Evolutionary conservation across 2,113 vertebrate species (phyloP).

Genomic region (Charadrius vociferus): DNA sequence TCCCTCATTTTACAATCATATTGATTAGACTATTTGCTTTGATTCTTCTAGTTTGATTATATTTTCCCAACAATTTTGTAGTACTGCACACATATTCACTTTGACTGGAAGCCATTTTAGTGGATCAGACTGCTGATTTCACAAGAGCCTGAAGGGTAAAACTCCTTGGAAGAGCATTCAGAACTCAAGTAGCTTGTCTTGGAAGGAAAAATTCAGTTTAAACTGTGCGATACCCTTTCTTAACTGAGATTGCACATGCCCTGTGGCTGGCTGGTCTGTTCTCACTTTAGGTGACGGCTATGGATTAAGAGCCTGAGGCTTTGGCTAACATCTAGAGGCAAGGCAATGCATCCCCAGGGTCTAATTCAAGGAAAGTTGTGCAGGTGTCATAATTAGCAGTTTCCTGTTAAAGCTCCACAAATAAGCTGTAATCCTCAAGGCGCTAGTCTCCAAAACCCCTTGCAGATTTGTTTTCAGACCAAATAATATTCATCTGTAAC

Average conservation of each 20-base stretch:
- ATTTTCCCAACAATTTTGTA: neutral
- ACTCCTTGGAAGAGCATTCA: neutral
- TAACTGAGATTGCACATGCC: constrained; percentile 21
- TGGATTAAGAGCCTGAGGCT: constrained; percentile 8
- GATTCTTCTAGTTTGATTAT: neutral
- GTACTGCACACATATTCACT: neutral
- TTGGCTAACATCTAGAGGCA: constrained; percentile 43
- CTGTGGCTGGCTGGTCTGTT: constrained; percentile 16
- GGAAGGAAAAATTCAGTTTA: constrained; percentile 12
- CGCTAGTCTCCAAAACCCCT: constrained; percentile 51
- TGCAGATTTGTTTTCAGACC: constrained; percentile 66
- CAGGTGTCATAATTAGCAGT: constrained; percentile 78
- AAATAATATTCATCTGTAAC: constrained; percentile 69
- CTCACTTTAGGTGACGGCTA: neutral
- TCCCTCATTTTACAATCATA: neutral
- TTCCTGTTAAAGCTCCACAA: constrained; percentile 70
- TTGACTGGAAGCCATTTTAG: neutral
- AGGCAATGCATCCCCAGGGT: constrained; percentile 52
- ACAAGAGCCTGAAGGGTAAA: neutral
- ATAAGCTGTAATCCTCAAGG: constrained; percentile 70
- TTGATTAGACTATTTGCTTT: neutral
- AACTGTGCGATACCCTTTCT: neutral
- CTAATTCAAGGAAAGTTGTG: constrained; percentile 50
- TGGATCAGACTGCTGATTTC: neutral
- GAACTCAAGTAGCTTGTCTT: neutral